Conservation (phyloP, 2,113 vertebrate species). For the Festucalex cinctus region DNA sequence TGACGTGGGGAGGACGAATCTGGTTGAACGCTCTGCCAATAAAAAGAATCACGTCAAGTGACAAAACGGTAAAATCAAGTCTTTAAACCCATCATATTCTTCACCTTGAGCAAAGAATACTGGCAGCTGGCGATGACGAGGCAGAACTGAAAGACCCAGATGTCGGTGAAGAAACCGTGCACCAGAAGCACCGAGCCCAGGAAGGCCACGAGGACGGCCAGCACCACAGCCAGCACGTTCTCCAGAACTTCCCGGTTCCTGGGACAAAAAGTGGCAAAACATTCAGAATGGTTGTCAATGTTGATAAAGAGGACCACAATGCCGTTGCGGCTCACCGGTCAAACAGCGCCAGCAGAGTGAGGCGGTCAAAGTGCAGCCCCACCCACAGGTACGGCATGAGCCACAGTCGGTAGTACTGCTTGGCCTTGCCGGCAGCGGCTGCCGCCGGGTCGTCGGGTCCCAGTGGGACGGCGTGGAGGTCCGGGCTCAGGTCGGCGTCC, state of each 20-base stretch:
- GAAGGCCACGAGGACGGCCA: slow-evolving; percentile 96
- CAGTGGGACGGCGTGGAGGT: slow-evolving; percentile 85
- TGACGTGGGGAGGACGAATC: slow-evolving; percentile 98
- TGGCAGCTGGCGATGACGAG: slow-evolving; percentile 98
- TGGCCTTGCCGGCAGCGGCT: slow-evolving; percentile 75
- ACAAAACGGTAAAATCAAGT: neutral
- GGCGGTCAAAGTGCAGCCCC: slow-evolving; percentile 94
- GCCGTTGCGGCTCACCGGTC: slow-evolving; percentile 78
- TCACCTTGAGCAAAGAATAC: slow-evolving; percentile 95
- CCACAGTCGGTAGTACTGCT: slow-evolving; percentile 96
- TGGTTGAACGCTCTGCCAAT: slow-evolving; percentile 91
- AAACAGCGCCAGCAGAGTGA: slow-evolving; percentile 94
- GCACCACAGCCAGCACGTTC: slow-evolving; percentile 87
- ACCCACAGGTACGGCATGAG: slow-evolving; percentile 94
- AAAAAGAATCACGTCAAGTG: neutral
- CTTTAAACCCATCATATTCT: neutral
- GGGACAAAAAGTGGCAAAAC: neutral
- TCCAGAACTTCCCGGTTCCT: slow-evolving; percentile 96
- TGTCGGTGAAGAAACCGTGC: slow-evolving; percentile 95
- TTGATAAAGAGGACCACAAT: neutral
- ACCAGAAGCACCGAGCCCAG: slow-evolving; percentile 93
- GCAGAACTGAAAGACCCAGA: slow-evolving; percentile 99
- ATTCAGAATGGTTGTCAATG: neutral
- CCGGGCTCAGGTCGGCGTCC: slow-evolving; percentile 91
- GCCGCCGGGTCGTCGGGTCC: slow-evolving; percentile 74